Base-by-base conservation (phyloP, 2,888 invertebrate genomes). In the Pegoplata infirma region DNA sequence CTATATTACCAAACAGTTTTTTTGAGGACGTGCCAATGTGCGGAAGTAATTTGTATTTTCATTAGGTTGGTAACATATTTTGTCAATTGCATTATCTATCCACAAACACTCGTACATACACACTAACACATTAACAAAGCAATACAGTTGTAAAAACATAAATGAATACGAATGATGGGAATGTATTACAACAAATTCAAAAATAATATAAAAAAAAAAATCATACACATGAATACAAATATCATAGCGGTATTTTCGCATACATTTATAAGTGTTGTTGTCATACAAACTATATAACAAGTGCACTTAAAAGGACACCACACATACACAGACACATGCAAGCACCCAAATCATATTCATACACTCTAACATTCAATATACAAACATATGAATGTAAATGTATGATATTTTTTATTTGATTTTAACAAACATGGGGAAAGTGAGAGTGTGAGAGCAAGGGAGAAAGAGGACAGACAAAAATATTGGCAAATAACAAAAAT, bases 41-140 rank as follows among this genome's bases (percentile, higher is more conserved):
- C 86, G 86, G 86, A 86, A 86, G 86, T 86, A 86, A 86, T 86
- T 86, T 86, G 86, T 85, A 83, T 86, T 86, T 86, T 86, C 86
- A 86, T 86, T 86, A 86, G 84, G 83, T 84, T 85, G 83, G 83
- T 82, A 83, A 80, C 84, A 82, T 80, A 82, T 80, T 76, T 76
- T 76, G 80, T 76, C 73, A 76, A 76, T 73, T 76, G 61, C 64
- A 76, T 79, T 80, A 76, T 71, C 25, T 63, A 7, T 19, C 51
- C 21, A 53, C 14, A 32, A 44, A 56, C 47, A 46, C 14, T 36
- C 44, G 23, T 16, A 28, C 58, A 12, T 10, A 23, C 14, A 44
- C 14, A 72, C 47, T 32, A 10, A 1, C 53, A 55, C 44, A 55
- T 25, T 19, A 2, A 14, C n/a, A n/a, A n/a, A n/a, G n/a, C n/a